Evolutionary conservation across 1,140 invertebrate species (phyloP), one percentile per base, ranked within the genome.

Genomic region (Philopotamus ludificatus): DNA sequence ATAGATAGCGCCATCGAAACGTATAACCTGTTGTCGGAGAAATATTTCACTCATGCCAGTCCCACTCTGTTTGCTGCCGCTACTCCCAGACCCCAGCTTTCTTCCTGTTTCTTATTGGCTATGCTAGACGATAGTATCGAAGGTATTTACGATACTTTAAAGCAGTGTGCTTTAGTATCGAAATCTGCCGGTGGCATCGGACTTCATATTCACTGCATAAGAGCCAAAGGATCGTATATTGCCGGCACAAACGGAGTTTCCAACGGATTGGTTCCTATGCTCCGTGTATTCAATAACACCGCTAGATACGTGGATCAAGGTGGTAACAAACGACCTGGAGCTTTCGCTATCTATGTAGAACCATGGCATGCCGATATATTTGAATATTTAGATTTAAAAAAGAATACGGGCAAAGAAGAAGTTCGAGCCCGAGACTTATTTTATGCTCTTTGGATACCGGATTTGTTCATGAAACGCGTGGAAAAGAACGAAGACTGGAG

Each of bases 361-460:
- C 97, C 98, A 1, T 99, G 98, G 98, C 98, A 99, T 81, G 88
- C 95, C 0, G 97, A 99, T 78, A 85, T 99, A 51, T 97, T 97
- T 77, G 94, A 97, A 62, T 99, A 98, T 79, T 77, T 98, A 44
- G 92, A 97, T 74, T 79, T 98, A 26, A 93, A 90, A 70, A 98
- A 97, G 73, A 98, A 99, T 76, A 95, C 91, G 49, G 95, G 94
- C 28, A 93, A 93, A 73, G 97, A 98, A 77, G 95, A 98, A 78
- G 79, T 89, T 23, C 81, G 95, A 60, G 97, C 96, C 0, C 84
- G 97, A 65, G 97, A 99, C 79, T 79, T 99, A n/a, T 99, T 99
- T 76, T 98, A 96, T 76, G 98, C 91, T 12, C 74, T 99, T 8
- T 99, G 98, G 98, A 94, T 99, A 70, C 95, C 97, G 3, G 97